phyloP scores from a whole-genome alignment of 1,140 invertebrate genomes.

The Drosophila sproati region DNA sequence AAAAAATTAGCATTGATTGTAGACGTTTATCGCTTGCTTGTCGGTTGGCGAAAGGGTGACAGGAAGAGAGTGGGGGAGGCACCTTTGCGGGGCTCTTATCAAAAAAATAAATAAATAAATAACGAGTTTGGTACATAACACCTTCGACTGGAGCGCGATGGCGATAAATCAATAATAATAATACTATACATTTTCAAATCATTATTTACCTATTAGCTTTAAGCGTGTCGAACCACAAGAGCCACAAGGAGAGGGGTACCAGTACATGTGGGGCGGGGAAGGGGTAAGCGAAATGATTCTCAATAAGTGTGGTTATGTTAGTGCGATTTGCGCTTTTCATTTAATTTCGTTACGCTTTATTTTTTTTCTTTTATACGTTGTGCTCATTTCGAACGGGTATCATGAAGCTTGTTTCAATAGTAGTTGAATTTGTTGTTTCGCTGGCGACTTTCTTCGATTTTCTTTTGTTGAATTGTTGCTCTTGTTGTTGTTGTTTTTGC shows the following conservation, averaged over 20 bases:
- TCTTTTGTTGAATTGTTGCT: slow-evolving; percentile 18
- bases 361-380: slow-evolving; percentile 55
- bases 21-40: slow-evolving; percentile 17
- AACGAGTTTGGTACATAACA: slow-evolving; percentile 68
- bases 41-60: neutral
- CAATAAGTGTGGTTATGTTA: slow-evolving; percentile 74
- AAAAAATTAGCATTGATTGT: slow-evolving; percentile 70
- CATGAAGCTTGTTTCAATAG: slow-evolving; percentile 65
- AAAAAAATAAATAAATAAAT: slow-evolving; percentile 80
- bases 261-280: neutral
- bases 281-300: slow-evolving; percentile 32
- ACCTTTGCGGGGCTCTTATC: slow-evolving; percentile 52
- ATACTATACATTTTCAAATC: slow-evolving; percentile 62
- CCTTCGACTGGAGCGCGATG: slow-evolving; percentile 45
- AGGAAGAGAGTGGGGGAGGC: neutral
- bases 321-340: slow-evolving; percentile 73
- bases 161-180: slow-evolving; percentile 76
- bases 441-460: slow-evolving; percentile 79
- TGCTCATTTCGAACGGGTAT: slow-evolving; percentile 68
- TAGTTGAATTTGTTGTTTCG: slow-evolving; percentile 52
- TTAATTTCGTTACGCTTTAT: slow-evolving; percentile 71
- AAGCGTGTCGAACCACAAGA: slow-evolving; percentile 18
- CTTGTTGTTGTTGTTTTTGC: slow-evolving; percentile 28
- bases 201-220: slow-evolving; percentile 58
- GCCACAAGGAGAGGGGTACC: neutral